Base-by-base conservation (phyloP, 2,888 invertebrate genomes). In the Ariolimax columbianus region DNA sequence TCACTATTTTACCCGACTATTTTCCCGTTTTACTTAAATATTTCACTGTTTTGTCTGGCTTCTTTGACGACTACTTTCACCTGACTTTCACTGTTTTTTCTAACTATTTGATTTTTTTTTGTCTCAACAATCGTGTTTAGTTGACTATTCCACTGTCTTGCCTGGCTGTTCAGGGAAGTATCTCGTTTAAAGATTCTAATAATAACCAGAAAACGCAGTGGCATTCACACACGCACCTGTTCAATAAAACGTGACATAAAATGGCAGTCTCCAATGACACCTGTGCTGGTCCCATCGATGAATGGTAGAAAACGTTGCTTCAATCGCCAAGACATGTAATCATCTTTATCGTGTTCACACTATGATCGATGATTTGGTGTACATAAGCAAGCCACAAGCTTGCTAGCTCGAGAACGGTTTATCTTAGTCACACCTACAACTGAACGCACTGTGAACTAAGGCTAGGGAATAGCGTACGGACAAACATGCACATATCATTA, bases 181-280 rank as follows among this genome's bases (percentile, higher is more conserved):
- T 30, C 11, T 66, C 30, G 30, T 30, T 30, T 30, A 26, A 6
- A 19, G 26, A 17, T 70, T 70, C 23, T 38, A 19, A 26, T 11
- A 38, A 63, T 26, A n/a, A 23, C 6, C n/a, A 63, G 40, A 51
- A 75, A 51, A 51, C 36, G 30, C 3, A 33, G 23, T 75, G 47
- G 51, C 75, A 51, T 75, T 75, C 0, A 30, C 14, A 51, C 51
- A 75, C 19, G 2, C 19, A 9, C 17, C 51, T 3, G 75, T 55
- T 75, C 75, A 75, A 75, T 75, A 75, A 75, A 47, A 51, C 75
- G 75, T 75, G 75, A 75, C 75, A 75, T 30, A 19, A 75, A 26
- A 51, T 51, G 51, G 33, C 75, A 51, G 30, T 11, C 14, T 9
- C 43, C 11, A 4, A 2, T 33, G 75, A 14, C 6, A 63, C 59